Conservation (phyloP, 1,140 invertebrate species). For the Monochamus saltuarius region DNA sequence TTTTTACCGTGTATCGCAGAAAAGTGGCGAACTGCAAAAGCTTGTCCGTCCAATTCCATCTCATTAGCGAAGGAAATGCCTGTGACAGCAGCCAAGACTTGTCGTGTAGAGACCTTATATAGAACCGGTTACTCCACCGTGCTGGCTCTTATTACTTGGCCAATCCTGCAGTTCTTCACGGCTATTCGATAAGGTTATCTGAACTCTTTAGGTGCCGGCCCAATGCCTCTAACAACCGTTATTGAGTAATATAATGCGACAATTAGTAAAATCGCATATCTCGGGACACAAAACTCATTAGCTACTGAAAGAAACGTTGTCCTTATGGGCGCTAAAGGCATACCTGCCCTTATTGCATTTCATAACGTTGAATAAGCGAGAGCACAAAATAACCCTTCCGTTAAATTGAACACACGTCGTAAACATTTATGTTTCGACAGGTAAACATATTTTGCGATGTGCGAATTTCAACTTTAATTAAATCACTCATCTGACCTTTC, state of each 20-base stretch:
- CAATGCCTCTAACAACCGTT: conserved; percentile 41
- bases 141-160: conserved; percentile 38
- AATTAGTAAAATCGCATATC: conserved; percentile 41
- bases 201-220: conserved; percentile 40
- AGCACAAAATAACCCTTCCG: too few relatives aligned
- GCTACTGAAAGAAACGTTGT: conserved; percentile 27
- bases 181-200: conserved; percentile 49
- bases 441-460: too few relatives aligned
- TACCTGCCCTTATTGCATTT: too few relatives aligned
- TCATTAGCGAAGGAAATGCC: conserved; percentile 52
- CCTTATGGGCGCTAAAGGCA: too few relatives aligned
- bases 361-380: too few relatives aligned
- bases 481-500: too few relatives aligned
- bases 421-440: too few relatives aligned
- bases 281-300: conserved; percentile 22
- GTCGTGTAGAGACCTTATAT: conserved; percentile 49
- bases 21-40: conserved; percentile 47
- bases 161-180: conserved; percentile 44
- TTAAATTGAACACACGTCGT: too few relatives aligned
- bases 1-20: conserved; percentile 36
- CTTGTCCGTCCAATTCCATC: conserved; percentile 53
- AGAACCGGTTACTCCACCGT: conserved; percentile 48
- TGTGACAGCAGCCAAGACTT: conserved; percentile 49
- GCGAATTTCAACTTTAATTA: too few relatives aligned
- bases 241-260: conserved; percentile 43